Evolutionary conservation across 37 sponge, comb jelly and placozoan species (phyloP).

Genomic region (Chondrilla cf. caribensis): DNA sequence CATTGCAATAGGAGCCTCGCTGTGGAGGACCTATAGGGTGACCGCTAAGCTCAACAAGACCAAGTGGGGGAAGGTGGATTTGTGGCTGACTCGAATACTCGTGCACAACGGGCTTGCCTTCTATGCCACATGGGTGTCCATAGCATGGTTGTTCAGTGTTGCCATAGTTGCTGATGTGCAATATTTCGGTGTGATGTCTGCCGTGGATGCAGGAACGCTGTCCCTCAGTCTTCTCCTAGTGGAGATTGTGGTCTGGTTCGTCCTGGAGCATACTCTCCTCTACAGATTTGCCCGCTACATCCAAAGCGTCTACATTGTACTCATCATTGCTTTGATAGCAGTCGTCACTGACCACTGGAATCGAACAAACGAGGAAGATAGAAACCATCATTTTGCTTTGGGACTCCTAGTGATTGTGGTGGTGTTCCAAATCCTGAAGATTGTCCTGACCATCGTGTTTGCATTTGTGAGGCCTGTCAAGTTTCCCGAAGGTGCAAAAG

Average conservation of each 20-base stretch:
- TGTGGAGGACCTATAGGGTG: background rate
- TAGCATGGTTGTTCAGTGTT: constrained; percentile 19
- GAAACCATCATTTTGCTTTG: constrained; percentile 17
- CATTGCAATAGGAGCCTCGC: background rate
- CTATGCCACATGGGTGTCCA: constrained; percentile 16
- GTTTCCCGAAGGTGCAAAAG: background rate
- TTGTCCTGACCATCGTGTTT: constrained; percentile 1
- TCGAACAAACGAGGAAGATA: background rate
- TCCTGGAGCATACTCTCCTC: constrained; percentile 13
- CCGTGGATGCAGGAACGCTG: constrained; percentile 26
- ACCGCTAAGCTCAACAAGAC: background rate
- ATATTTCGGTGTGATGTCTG: background rate
- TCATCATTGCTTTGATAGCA: constrained; percentile 1
- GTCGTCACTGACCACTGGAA: constrained; percentile 13
- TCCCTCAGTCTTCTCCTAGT: constrained; percentile 23
- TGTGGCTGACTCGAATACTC: constrained; percentile 13
- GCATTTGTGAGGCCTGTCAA: constrained; percentile 16
- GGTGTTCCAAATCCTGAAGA: constrained; percentile 7
- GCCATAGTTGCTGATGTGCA: background rate
- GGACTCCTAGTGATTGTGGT: background rate
- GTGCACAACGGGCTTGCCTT: constrained; percentile 26
- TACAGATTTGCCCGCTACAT: constrained; percentile 38
- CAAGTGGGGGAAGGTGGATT: constrained; percentile 8
- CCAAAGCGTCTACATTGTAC: constrained; percentile 29
- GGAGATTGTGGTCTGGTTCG: constrained; percentile 29